These are phyloP conservation scores for Myotis pilosus DNA, from an alignment of 2,797 vertebrate species.

Conservation along the genomic window DNA sequence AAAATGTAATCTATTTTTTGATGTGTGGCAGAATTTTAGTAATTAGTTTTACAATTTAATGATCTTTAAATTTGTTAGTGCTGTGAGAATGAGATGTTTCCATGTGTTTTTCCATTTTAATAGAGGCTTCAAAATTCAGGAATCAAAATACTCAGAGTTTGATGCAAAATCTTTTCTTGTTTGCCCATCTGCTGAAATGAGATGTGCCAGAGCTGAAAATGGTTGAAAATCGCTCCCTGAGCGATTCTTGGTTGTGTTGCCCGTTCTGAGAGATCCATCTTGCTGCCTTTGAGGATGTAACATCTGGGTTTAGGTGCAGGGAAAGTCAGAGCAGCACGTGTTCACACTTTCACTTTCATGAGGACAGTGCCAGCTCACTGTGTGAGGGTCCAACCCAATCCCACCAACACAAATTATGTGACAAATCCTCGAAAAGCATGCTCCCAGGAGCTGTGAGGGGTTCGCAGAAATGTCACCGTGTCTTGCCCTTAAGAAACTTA, in stretches of 20 bases:
- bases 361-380: neutral
- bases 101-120: neutral
- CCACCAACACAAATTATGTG: neutral
- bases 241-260: neutral
- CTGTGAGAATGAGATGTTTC: conserved; percentile 2
- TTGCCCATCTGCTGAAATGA: neutral
- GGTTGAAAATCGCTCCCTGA: neutral
- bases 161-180: neutral
- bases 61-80: neutral
- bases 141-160: neutral
- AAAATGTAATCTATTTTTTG: neutral
- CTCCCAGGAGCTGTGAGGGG: neutral
- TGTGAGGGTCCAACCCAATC: neutral
- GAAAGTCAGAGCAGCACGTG: neutral
- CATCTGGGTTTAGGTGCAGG: neutral
- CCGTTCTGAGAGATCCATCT: neutral
- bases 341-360: neutral
- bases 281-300: neutral
- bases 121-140: neutral
- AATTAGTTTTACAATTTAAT: neutral
- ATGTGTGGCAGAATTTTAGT: neutral
- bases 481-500: neutral
- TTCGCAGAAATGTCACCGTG: neutral
- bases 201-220: neutral
- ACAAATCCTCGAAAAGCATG: neutral